A percentile compares a stretch with the other conserved stretches of the same genome.
phyloP scores from a whole-genome alignment of 2,113 vertebrate genomes.

The Thalassoma bifasciatum region DNA sequence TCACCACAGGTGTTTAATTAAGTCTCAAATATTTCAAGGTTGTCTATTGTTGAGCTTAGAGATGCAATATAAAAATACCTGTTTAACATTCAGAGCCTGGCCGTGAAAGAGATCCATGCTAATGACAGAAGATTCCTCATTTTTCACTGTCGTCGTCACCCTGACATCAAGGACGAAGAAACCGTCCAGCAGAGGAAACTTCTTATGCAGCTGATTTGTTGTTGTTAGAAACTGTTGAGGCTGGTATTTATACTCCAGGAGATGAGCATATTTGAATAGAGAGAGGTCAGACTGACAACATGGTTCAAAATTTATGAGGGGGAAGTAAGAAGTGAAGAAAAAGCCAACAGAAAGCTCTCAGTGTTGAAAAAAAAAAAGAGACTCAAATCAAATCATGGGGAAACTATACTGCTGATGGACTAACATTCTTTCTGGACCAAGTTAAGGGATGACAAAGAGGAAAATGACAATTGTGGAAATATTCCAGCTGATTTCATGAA shows the following conservation, averaged over 20 bases:
- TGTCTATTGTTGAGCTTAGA: conserved; percentile 12
- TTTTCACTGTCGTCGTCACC: conserved; percentile 71
- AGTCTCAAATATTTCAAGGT: conserved; percentile 38
- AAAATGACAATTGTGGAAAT: too few species aligned
- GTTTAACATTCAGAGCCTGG: neutral
- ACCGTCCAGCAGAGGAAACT: conserved; percentile 54
- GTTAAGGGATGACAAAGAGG: too few species aligned
- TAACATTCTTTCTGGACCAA: too few species aligned
- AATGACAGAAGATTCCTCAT: conserved; percentile 72
- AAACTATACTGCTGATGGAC: too few species aligned
- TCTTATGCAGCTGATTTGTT: conserved; percentile 62
- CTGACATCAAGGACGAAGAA: conserved; percentile 68
- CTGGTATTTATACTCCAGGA: conserved; percentile 40
- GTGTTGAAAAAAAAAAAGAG: too few species aligned
- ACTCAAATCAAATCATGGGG: too few species aligned
- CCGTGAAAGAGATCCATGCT: conserved; percentile 58
- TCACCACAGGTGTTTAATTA: conserved; percentile 9
- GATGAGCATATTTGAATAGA: too few species aligned
- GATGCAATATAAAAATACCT: neutral
- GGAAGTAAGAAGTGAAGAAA: too few species aligned
- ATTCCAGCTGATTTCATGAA: too few species aligned
- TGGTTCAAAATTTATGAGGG: too few species aligned
- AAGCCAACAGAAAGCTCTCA: too few species aligned
- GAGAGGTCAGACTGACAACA: too few species aligned
- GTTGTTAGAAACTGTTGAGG: conserved; percentile 28